These are phyloP conservation scores for Sinodicranocentrus sp. DNA, from an alignment of 2,888 invertebrate species.

Conservation along the genomic window DNA sequence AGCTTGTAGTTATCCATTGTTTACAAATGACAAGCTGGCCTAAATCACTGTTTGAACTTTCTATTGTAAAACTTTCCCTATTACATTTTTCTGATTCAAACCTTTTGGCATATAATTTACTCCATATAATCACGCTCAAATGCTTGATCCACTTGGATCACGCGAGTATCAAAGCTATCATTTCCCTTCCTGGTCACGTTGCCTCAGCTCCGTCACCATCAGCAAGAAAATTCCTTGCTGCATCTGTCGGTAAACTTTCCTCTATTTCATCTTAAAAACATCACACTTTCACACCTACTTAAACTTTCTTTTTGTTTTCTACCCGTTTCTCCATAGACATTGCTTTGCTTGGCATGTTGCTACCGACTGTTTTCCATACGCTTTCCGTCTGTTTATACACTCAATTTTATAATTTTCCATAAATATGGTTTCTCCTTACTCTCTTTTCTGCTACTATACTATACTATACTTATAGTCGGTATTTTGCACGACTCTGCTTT, in stretches of 20 bases:
- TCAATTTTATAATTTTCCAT: too few species aligned
- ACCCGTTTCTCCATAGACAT: background rate
- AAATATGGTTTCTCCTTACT: too few species aligned
- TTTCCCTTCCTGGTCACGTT: slow-evolving; percentile 26
- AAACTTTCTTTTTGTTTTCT: slow-evolving; percentile 7
- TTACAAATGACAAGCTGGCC: too few species aligned
- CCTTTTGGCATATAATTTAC: too few species aligned
- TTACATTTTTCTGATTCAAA: background rate
- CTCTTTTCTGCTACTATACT: too few species aligned
- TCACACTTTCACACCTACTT: background rate
- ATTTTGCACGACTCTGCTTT: too few species aligned
- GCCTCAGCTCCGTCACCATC: too few species aligned
- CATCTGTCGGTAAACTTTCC: slow-evolving; percentile 37
- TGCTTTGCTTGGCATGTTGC: too few species aligned
- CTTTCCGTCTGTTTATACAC: background rate
- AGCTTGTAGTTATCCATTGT: too few species aligned
- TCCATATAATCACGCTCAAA: background rate
- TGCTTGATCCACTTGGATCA: slow-evolving; percentile 20
- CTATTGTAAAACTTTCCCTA: background rate
- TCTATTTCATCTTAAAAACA: background rate
- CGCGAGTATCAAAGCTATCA: background rate
- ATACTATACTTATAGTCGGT: too few species aligned
- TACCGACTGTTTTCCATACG: background rate
- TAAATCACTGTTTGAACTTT: too few species aligned
- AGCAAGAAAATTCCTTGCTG: slow-evolving; percentile 12